These are phyloP conservation scores for Mesorhabditis sp. DNA, from an alignment of 2,888 invertebrate genomes.

Conservation along the genomic window DNA sequence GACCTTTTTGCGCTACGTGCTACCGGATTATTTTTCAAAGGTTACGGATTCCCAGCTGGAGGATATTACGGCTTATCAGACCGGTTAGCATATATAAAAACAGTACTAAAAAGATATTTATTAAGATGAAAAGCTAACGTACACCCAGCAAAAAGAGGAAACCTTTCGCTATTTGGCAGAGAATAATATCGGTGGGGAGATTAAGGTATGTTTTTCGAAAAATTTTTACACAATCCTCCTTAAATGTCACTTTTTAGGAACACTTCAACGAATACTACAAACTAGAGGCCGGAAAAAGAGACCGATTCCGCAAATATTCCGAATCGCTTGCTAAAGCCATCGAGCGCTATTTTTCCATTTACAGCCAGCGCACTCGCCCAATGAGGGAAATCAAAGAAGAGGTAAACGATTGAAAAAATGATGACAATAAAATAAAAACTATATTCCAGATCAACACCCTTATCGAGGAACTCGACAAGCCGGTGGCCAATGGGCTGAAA, in stretches of 20 bases:
- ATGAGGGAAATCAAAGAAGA: conserved; percentile 1
- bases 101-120: neutral
- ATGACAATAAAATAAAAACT: neutral
- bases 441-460: neutral
- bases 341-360: neutral
- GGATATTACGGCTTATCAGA: conserved; percentile 6
- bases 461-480: neutral
- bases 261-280: conserved; percentile 1
- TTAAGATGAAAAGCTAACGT: neutral
- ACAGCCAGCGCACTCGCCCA: neutral
- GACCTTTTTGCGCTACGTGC: neutral
- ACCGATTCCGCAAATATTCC: neutral
- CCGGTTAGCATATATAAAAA: neutral
- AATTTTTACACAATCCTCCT: neutral
- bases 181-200: conserved; percentile 6
- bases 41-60: neutral
- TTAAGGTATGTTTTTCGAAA: neutral
- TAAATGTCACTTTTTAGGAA: neutral
- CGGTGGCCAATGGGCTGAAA: neutral
- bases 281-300: neutral
- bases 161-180: conserved; percentile 3
- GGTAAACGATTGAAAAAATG: neutral
- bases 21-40: conserved; percentile 1
- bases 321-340: neutral
- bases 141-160: neutral